phyloP scores from a whole-genome alignment of 2,113 vertebrate species.

The Colossoma macropomum region DNA sequence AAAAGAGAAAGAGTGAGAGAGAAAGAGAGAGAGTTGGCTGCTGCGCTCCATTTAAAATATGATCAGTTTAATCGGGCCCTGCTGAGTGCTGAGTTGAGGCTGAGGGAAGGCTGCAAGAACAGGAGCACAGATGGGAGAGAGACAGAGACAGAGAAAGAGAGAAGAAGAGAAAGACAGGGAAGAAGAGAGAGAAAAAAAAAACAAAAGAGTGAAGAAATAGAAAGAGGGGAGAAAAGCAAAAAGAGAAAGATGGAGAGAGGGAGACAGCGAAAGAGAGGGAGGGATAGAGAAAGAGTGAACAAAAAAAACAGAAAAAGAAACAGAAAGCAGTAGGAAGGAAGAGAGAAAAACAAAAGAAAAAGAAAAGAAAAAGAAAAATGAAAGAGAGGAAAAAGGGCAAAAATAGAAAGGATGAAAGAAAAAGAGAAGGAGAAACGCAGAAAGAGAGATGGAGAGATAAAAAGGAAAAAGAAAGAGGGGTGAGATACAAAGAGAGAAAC shows the following conservation, averaged over 20 bases:
- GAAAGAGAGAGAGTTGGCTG: constrained; percentile 68
- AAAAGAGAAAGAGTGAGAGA: constrained; percentile 72
- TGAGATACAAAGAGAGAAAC: too few species aligned
- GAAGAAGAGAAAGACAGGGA: neutral
- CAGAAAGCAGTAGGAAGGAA: too few species aligned
- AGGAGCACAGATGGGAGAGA: constrained; percentile 10
- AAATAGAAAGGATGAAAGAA: too few species aligned
- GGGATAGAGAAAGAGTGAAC: too few species aligned
- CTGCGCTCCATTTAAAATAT: constrained; percentile 70
- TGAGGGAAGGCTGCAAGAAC: neutral
- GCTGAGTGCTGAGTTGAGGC: constrained; percentile 30
- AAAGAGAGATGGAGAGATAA: too few species aligned
- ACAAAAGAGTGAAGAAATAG: neutral
- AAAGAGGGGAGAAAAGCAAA: neutral
- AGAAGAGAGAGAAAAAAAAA: neutral
- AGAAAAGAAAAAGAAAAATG: too few species aligned
- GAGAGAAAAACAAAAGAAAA: too few species aligned
- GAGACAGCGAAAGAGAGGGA: too few species aligned
- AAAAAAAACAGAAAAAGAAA: neutral
- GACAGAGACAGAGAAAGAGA: neutral
- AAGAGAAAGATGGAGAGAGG: too few species aligned
- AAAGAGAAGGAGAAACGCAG: too few species aligned
- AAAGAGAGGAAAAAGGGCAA: too few species aligned
- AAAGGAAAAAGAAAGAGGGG: too few species aligned
- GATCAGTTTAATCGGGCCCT: constrained; percentile 47